These are phyloP conservation scores for Ophioninae sp. DNA, from an alignment of 2,888 invertebrate species.

Conservation along the genomic window DNA sequence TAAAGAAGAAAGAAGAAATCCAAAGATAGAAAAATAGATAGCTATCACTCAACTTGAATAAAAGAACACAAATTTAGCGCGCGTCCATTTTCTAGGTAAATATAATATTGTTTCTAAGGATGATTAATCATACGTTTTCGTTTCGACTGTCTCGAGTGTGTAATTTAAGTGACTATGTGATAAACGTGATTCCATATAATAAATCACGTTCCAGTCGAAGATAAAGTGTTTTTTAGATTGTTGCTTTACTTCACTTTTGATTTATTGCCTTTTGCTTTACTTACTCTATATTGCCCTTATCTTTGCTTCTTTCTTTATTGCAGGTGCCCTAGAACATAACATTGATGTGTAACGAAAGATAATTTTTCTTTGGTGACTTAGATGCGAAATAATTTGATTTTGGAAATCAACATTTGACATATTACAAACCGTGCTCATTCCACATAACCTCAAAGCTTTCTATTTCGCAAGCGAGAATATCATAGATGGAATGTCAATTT, in stretches of 20 bases:
- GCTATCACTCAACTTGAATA: neutral
- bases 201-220: constrained; percentile 22
- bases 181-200: constrained; percentile 18
- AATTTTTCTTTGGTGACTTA: no score
- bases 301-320: no score
- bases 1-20: no score
- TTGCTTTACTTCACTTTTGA: neutral
- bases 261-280: no score
- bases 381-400: neutral
- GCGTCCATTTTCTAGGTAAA: neutral
- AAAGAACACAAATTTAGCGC: neutral
- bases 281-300: no score
- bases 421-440: neutral
- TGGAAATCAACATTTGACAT: neutral
- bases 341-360: no score
- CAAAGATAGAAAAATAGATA: neutral
- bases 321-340: no score
- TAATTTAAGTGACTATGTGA: constrained; percentile 23
- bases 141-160: constrained; percentile 1
- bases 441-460: neutral
- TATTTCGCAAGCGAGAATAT: neutral
- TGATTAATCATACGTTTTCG: neutral
- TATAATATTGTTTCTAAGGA: neutral
- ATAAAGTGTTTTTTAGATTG: neutral
- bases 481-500: neutral